Evolutionary conservation across 2,888 invertebrate genomes (phyloP).

Genomic region (Sepioteuthis lessoniana): DNA sequence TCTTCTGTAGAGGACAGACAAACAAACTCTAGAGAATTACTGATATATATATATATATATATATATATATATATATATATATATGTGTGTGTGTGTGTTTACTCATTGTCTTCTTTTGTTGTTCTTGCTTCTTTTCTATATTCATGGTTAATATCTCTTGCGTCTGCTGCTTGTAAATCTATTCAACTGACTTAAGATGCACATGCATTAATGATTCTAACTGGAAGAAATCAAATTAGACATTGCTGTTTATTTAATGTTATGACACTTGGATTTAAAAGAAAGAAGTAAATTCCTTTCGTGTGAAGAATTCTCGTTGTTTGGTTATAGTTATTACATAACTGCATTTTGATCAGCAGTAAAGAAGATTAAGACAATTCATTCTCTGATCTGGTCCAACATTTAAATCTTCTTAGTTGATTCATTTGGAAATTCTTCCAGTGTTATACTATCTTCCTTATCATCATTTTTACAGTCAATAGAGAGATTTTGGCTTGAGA

Average conservation of each 20-base stretch:
- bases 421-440: neutral
- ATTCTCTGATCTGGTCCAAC: neutral
- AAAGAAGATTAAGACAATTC: neutral
- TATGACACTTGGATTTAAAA: neutral
- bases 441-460: neutral
- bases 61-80: too few relatives aligned
- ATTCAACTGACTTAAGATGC: neutral
- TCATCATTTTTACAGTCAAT: neutral
- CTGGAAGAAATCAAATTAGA: slow-evolving; percentile 1
- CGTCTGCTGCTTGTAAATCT: neutral
- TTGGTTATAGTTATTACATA: neutral
- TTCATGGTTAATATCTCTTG: too few relatives aligned
- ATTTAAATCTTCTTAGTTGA: neutral
- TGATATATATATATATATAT: too few relatives aligned
- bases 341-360: neutral
- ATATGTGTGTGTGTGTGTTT: too few relatives aligned
- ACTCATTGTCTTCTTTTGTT: too few relatives aligned
- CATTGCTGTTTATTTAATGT: neutral
- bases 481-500: neutral
- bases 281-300: neutral
- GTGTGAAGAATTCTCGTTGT: neutral
- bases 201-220: neutral
- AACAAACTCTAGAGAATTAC: too few relatives aligned
- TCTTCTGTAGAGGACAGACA: too few relatives aligned
- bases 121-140: too few relatives aligned